A percentile compares a stretch with the other conserved stretches of the same genome.
Conservation (phyloP, 2,888 invertebrate species). For the Xestia rhomboidea region DNA sequence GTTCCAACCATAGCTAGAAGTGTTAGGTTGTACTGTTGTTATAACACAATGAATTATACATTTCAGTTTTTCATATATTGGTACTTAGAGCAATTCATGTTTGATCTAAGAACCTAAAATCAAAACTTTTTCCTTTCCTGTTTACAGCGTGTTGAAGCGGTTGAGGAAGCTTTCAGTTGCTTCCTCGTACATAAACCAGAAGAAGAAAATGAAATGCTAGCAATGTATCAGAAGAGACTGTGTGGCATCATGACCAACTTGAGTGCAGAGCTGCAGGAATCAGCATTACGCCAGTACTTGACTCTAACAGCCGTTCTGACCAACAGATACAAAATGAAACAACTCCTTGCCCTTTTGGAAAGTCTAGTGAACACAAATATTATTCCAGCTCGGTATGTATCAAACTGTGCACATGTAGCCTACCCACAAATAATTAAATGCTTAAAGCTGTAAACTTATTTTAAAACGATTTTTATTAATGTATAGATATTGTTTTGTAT, state of each 20-base stretch:
- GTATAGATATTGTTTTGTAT: neutral
- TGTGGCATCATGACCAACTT: slow-evolving; percentile 92
- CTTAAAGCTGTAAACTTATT: neutral
- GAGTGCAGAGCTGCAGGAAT: slow-evolving; percentile 93
- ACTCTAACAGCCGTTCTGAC: slow-evolving; percentile 93
- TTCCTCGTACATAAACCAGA: slow-evolving; percentile 95
- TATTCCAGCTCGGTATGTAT: slow-evolving; percentile 93
- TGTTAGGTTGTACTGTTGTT: neutral
- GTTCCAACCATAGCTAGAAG: neutral
- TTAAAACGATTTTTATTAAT: neutral
- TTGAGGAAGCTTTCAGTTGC: slow-evolving; percentile 97
- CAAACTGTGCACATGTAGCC: neutral
- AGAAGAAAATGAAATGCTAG: slow-evolving; percentile 92
- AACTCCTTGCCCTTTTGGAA: slow-evolving; percentile 94
- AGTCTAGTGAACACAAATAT: slow-evolving; percentile 93
- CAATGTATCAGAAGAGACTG: slow-evolving; percentile 93
- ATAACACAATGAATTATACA: neutral
- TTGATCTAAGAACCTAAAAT: neutral
- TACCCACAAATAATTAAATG: neutral
- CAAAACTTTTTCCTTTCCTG: slow-evolving; percentile 11
- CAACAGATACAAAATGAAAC: slow-evolving; percentile 94
- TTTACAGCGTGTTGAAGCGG: slow-evolving; percentile 94
- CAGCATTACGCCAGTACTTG: slow-evolving; percentile 94
- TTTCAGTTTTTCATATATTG: neutral
- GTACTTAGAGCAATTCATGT: neutral